These are phyloP conservation scores for Zygothrica quintamaculata DNA, from an alignment of 2,888 invertebrate genomes.

Conservation along the genomic window DNA sequence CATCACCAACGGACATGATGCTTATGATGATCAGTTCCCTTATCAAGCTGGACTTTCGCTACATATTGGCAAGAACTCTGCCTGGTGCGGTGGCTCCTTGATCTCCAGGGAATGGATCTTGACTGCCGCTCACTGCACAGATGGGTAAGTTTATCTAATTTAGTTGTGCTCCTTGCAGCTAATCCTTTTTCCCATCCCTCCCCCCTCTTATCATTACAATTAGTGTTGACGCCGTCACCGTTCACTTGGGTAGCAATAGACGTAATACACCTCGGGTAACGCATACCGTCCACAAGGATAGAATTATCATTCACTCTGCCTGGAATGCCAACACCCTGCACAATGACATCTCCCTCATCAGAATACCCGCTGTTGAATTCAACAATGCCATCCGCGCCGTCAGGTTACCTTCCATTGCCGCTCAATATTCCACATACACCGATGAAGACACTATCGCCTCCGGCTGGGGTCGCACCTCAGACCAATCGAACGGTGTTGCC, in stretches of 20 bases:
- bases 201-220: too few relatives aligned
- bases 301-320: constrained; percentile 56
- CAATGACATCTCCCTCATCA: constrained; percentile 75
- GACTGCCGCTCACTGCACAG: constrained; percentile 79
- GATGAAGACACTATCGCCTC: constrained; percentile 68
- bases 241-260: constrained; percentile 62
- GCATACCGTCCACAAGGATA: constrained; percentile 42
- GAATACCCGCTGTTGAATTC: constrained; percentile 56
- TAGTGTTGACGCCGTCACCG: constrained; percentile 57
- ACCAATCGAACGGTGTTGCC: constrained; percentile 54
- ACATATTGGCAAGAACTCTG: constrained; percentile 33
- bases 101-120: constrained; percentile 41
- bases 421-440: constrained; percentile 56
- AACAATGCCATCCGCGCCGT: constrained; percentile 56
- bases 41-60: constrained; percentile 77
- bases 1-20: constrained; percentile 71
- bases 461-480: constrained; percentile 80
- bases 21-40: constrained; percentile 63
- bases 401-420: constrained; percentile 52
- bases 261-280: constrained; percentile 46
- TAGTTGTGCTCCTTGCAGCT: neutral
- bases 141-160: constrained; percentile 54
- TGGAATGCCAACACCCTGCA: constrained; percentile 60
- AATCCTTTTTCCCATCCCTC: neutral
- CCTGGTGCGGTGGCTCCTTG: constrained; percentile 81